Conservation (phyloP, 2,113 vertebrate species). For the Lampris incognitus region DNA sequence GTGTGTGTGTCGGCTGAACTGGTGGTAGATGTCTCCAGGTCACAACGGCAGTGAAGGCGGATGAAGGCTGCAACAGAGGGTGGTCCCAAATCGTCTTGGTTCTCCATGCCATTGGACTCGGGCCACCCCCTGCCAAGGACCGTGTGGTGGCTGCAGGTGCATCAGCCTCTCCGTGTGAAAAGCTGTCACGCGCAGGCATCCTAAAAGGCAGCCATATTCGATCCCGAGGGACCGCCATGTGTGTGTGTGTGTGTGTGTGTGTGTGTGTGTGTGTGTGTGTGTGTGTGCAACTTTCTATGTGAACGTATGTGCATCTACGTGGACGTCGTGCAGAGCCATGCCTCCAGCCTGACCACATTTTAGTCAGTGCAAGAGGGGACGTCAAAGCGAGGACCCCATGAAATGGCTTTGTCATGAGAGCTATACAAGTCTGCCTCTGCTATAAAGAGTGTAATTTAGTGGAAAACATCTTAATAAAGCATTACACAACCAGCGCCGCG, state of each 20-base stretch:
- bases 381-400: slow-evolving; percentile 64
- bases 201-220: neutral
- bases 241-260: neutral
- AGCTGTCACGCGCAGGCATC: too few species aligned
- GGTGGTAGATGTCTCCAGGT: too few species aligned
- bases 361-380: slow-evolving; percentile 67
- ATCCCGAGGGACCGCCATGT: neutral
- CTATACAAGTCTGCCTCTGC: slow-evolving; percentile 53
- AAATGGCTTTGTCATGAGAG: slow-evolving; percentile 70
- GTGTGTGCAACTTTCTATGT: neutral
- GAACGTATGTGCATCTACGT: neutral
- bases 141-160: too few species aligned
- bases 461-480: slow-evolving; percentile 73
- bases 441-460: slow-evolving; percentile 68
- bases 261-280: neutral
- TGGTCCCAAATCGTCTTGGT: too few species aligned
- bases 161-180: too few species aligned
- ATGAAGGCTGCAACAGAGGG: too few species aligned
- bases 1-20: neutral
- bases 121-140: too few species aligned
- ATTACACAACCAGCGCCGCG: slow-evolving; percentile 65
- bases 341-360: slow-evolving; percentile 45
- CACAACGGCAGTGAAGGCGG: too few species aligned
- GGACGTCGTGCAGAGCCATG: slow-evolving; percentile 19
- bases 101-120: too few species aligned